These are phyloP conservation scores for Botia kubotai DNA, from an alignment of 2,797 vertebrate genomes.

Conservation along the genomic window DNA sequence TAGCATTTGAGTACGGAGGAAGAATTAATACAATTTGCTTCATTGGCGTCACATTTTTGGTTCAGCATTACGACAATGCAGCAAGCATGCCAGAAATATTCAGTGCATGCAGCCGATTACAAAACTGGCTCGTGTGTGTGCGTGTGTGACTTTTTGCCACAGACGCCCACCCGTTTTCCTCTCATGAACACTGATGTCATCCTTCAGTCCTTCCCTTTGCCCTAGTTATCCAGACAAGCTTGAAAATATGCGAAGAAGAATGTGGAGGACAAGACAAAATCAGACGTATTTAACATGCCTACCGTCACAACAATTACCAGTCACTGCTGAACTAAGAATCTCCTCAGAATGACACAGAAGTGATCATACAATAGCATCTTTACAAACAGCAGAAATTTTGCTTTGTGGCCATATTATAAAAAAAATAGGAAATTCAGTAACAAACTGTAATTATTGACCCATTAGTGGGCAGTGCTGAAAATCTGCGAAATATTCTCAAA, in stretches of 20 bases:
- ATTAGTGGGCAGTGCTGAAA: no score
- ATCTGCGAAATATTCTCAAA: no score
- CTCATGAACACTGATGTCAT: constrained; percentile 59
- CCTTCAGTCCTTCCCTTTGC: constrained; percentile 49
- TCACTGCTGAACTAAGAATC: not conserved
- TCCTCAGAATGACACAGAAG: not conserved
- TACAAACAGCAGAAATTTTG: not conserved
- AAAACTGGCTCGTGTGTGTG: not conserved
- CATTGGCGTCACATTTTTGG: not conserved
- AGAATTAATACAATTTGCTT: not conserved
- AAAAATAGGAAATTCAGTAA: no score
- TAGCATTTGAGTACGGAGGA: not conserved
- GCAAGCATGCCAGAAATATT: constrained; percentile 44
- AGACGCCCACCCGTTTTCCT: constrained; percentile 30
- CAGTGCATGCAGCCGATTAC: constrained; percentile 46
- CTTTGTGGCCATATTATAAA: not conserved
- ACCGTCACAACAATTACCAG: not conserved
- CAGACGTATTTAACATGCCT: not conserved
- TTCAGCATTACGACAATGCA: constrained; percentile 18
- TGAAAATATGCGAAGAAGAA: constrained; percentile 41
- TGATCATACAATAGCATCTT: not conserved
- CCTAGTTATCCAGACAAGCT: constrained; percentile 43
- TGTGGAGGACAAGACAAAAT: constrained; percentile 7
- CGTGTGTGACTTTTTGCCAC: not conserved
- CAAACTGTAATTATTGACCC: no score